Percentiles rank a stretch among this genome's conserved stretches.
Evolutionary conservation across 2,888 invertebrate species (phyloP).

Genomic region (Ectemnius continuus): DNA sequence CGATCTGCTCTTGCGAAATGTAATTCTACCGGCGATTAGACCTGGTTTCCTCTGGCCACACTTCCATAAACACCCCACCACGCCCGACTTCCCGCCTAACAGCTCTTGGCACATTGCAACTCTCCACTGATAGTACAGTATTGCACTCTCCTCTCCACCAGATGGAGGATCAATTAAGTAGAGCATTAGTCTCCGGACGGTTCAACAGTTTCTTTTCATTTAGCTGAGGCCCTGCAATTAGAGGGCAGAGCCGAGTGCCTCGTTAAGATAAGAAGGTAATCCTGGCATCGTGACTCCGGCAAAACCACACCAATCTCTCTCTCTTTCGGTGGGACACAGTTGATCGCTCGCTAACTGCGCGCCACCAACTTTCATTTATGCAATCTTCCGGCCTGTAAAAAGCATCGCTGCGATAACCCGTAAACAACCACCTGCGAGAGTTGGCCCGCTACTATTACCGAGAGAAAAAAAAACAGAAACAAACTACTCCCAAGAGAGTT

Average conservation of each 20-base stretch:
- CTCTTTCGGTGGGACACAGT: constrained; percentile 47
- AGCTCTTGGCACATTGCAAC: no score
- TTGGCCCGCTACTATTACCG: no score
- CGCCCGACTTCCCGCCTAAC: no score
- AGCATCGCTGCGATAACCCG: constrained; percentile 26
- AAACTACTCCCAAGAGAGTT: no score
- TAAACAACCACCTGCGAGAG: not conserved
- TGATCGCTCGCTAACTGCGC: constrained; percentile 51
- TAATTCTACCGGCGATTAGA: not conserved
- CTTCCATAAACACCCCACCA: not conserved
- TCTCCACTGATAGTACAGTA: no score
- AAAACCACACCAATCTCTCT: constrained; percentile 40
- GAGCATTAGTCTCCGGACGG: no score
- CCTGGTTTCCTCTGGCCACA: not conserved
- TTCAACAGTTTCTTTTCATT: no score
- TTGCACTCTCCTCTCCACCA: no score
- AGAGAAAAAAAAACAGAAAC: no score
- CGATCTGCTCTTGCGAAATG: not conserved
- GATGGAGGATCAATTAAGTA: no score
- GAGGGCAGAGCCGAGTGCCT: not conserved
- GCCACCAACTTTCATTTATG: constrained; percentile 53
- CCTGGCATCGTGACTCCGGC: constrained; percentile 19
- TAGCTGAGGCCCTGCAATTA: no score
- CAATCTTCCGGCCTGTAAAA: constrained; percentile 44
- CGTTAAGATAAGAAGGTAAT: constrained; percentile 2